phyloP scores from a whole-genome alignment of 1,140 invertebrate species.

The Whitmania pigra region DNA sequence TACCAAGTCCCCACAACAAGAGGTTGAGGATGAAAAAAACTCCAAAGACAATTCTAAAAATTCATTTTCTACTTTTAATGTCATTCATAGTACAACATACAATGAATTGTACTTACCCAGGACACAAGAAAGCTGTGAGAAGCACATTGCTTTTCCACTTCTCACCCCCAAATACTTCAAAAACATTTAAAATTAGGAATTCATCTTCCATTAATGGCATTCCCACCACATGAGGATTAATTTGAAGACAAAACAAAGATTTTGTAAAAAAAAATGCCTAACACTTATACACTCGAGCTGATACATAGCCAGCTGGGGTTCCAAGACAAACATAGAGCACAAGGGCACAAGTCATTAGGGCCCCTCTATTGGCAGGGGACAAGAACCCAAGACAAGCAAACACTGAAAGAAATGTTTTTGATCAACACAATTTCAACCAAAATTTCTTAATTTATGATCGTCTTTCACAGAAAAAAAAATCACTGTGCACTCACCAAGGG shows the following conservation, averaged over 20 bases:
- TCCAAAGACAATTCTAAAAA: conserved; percentile 71
- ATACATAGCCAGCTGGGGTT: conserved; percentile 86
- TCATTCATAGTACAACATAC: neutral
- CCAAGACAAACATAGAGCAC: conserved; percentile 84
- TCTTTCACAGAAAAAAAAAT: neutral
- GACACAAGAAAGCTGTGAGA: conserved; percentile 83
- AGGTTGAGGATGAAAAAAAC: conserved; percentile 93
- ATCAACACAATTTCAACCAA: neutral
- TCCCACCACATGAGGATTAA: neutral
- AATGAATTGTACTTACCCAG: conserved; percentile 56
- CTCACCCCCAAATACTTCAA: conserved; percentile 70
- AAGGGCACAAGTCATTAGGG: conserved; percentile 93
- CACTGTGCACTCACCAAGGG: conserved; percentile 42
- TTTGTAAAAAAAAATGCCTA: conserved; percentile 25
- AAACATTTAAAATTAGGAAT: conserved; percentile 17
- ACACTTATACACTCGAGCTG: conserved; percentile 91
- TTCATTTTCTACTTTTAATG: neutral
- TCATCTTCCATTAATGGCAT: neutral
- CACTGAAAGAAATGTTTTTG: conserved; percentile 45
- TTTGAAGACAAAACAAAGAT: neutral
- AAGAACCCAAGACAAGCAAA: conserved; percentile 96
- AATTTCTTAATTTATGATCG: neutral
- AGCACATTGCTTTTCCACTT: conserved; percentile 97
- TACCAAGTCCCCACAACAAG: conserved; percentile 82
- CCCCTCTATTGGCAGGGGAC: conserved; percentile 92